Base-by-base conservation (phyloP, 2,797 vertebrate species). In the Microhierax caerulescens region DNA sequence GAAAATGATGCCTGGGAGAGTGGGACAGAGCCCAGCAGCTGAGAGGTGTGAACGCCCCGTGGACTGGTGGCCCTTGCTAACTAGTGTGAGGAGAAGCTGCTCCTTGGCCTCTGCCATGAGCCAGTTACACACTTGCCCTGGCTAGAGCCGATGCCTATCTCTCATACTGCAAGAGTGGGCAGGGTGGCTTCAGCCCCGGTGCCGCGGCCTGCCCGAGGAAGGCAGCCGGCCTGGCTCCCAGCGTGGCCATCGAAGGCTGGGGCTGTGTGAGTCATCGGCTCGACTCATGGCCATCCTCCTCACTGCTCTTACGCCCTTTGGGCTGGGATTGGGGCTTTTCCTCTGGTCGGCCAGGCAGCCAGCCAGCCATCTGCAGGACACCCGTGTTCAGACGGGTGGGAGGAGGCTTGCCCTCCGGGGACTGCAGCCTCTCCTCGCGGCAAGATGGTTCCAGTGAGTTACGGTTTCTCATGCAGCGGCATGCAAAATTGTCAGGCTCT, bases 281-380 rank as follows among this genome's bases (percentile, higher is more conserved):
- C 0, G 2, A 39, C 48, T 41, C 75, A 51, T 2, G 4, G 32
- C 0, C 0, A 37, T 10, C 39, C 8, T 69, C 39, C 61, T 73
- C 34, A 23, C 21, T 37, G 10, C 0, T 1, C 20, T 53, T 56
- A 41, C 2, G 4, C 14, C 24, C 16, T 43, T 69, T 76, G 69
- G 65, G 21, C 39, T 21, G 8, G 16, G 22, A 14, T 30, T 86
- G n/a, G 7, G 13, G 34, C 28, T 81, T 19, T 84, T 45, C 7
- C 14, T 22, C 41, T 53, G 57, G 48, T 37, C 69, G 88, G 36
- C 28, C 28, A 57, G 83, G 34, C 23, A 30, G 73, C 41, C 61
- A 73, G 32, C 10, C 79, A 67, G 47, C 30, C 51, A 36, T 77
- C 13, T 41, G 25, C 23, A 48, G 47, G 65, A 34, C 7, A 13